Evolutionary conservation across 2,113 vertebrate species (phyloP).

Genomic region (Syngnathus floridae): DNA sequence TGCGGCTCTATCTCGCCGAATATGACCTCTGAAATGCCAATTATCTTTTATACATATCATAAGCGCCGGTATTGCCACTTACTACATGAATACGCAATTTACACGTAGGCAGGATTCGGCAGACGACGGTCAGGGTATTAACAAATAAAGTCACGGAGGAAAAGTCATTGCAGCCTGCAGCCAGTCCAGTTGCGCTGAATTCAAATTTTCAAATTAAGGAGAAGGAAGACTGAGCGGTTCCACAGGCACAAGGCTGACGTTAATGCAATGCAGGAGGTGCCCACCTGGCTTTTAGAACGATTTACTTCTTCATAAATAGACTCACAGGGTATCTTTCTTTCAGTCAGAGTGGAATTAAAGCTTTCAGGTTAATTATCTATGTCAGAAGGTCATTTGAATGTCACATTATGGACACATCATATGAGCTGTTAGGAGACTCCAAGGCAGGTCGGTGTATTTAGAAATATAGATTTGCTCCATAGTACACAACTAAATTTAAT

Average conservation of each 20-base stretch:
- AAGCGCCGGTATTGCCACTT: neutral
- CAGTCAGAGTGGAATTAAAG: neutral
- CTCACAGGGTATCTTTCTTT: neutral
- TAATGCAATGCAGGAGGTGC: neutral
- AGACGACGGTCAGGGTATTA: neutral
- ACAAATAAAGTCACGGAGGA: neutral
- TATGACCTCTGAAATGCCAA: conserved; percentile 2
- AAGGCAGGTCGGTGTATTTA: neutral
- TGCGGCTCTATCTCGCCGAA: neutral
- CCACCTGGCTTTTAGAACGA: neutral
- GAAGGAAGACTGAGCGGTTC: neutral
- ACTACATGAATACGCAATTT: neutral
- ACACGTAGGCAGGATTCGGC: neutral
- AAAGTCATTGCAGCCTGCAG: neutral
- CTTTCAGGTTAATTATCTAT: neutral
- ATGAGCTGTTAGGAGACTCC: neutral
- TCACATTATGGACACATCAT: neutral
- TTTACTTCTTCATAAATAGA: conserved; percentile 5
- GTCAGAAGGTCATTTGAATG: neutral
- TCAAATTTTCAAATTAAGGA: neutral
- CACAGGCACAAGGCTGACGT: neutral
- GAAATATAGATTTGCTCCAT: neutral
- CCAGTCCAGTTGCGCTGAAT: neutral
- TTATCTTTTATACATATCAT: conserved; percentile 3
- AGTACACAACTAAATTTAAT: neutral